Conservation (phyloP, 2,113 vertebrate species). For the Irena cyanogastra region DNA sequence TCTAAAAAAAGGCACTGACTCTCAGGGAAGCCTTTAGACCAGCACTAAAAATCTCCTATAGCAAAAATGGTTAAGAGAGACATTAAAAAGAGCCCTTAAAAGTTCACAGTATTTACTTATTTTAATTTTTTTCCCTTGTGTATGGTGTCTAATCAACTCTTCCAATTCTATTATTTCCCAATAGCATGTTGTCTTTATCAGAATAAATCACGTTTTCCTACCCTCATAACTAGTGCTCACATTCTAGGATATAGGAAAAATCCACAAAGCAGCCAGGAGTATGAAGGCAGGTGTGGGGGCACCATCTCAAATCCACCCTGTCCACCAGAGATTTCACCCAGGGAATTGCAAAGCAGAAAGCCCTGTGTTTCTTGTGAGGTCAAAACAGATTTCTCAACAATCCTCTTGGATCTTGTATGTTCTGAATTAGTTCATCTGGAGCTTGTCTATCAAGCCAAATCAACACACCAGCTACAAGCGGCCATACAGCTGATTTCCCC, state of each 20-base stretch:
- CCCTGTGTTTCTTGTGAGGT: background rate
- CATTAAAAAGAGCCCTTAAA: background rate
- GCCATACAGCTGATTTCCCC: background rate
- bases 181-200: background rate
- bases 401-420: background rate
- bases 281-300: background rate
- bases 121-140: rapidly evolving
- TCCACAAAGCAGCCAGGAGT: background rate
- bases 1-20: background rate
- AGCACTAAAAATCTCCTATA: background rate
- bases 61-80: background rate
- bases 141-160: background rate
- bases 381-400: background rate
- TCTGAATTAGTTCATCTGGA: background rate
- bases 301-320: background rate
- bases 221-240: background rate
- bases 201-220: background rate
- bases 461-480: background rate
- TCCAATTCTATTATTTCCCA: background rate
- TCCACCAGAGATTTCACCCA: background rate
- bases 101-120: background rate
- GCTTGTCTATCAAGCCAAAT: background rate
- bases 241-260: background rate
- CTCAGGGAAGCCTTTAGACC: background rate
- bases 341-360: background rate